Evolutionary conservation across 2,113 vertebrate genomes (phyloP).

Genomic region (Brachionichthys hirsutus): DNA sequence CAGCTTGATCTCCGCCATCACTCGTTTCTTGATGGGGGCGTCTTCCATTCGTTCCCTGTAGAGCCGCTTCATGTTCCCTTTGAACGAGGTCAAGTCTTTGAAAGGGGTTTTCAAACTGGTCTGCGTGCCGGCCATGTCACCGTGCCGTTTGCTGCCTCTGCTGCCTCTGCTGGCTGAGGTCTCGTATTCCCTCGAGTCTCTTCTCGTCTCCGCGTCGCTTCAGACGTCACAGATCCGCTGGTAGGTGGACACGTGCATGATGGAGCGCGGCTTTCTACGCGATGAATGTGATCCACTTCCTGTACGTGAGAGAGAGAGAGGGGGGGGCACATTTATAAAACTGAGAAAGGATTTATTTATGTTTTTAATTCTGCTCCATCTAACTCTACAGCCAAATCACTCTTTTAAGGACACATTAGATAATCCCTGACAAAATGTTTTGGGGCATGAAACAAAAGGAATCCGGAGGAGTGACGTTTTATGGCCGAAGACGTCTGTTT

Average conservation of each 20-base stretch:
- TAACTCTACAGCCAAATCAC: too few relatives aligned
- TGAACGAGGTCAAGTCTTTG: slow-evolving; percentile 78
- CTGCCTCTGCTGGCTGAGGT: slow-evolving; percentile 35
- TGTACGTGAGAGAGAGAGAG: slow-evolving; percentile 38
- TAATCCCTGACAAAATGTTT: slow-evolving; percentile 15
- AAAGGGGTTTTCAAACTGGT: slow-evolving; percentile 81
- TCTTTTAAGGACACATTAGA: slow-evolving; percentile 18
- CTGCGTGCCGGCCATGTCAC: slow-evolving; percentile 87
- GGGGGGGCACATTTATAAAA: slow-evolving; percentile 27
- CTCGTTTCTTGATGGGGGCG: slow-evolving; percentile 87
- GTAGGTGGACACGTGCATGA: slow-evolving; percentile 67
- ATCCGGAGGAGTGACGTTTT: slow-evolving; percentile 54
- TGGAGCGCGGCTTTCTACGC: slow-evolving; percentile 51
- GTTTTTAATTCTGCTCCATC: slow-evolving; percentile 5
- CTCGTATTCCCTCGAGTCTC: slow-evolving; percentile 38
- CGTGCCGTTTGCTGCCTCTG: slow-evolving; percentile 42
- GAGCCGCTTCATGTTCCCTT: slow-evolving; percentile 81
- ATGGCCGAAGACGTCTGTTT: slow-evolving; percentile 54
- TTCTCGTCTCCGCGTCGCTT: slow-evolving; percentile 42
- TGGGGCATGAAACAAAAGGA: slow-evolving; percentile 33
- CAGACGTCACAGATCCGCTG: slow-evolving; percentile 67
- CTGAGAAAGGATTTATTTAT: background rate
- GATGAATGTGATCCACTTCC: slow-evolving; percentile 48
- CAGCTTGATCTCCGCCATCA: slow-evolving; percentile 86
- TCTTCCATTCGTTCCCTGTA: slow-evolving; percentile 82